These are phyloP conservation scores for Drosophila melanosoma DNA, from an alignment of 2,888 invertebrate genomes.

Conservation along the genomic window DNA sequence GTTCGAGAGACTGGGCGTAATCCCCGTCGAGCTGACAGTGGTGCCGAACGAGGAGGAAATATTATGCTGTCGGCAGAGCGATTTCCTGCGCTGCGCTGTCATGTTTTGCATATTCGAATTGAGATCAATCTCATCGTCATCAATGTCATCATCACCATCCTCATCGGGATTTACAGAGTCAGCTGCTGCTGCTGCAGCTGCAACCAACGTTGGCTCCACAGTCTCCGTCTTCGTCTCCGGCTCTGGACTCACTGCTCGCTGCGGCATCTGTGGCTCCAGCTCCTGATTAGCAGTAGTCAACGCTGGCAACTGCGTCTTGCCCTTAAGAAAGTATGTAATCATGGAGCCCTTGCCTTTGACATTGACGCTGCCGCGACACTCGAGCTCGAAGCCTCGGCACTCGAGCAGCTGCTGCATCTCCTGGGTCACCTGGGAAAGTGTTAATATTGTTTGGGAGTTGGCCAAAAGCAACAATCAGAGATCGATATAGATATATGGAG, in stretches of 20 bases:
- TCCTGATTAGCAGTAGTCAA: not conserved
- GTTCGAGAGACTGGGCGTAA: slow-evolving; percentile 83
- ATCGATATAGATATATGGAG: not conserved
- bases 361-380: slow-evolving; percentile 94
- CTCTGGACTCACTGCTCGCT: slow-evolving; percentile 3
- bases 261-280: slow-evolving; percentile 10
- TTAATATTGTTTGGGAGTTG: slow-evolving; percentile 34
- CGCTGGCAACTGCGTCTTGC: slow-evolving; percentile 60
- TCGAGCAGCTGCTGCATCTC: slow-evolving; percentile 93
- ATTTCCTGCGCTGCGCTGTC: slow-evolving; percentile 84
- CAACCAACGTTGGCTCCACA: not conserved
- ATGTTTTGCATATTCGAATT: slow-evolving; percentile 82
- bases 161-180: slow-evolving; percentile 24
- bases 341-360: slow-evolving; percentile 98
- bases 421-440: slow-evolving; percentile 90
- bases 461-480: not conserved
- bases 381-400: slow-evolving; percentile 91
- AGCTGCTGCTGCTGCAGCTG: not conserved
- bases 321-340: slow-evolving; percentile 92
- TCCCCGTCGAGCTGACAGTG: slow-evolving; percentile 80
- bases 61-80: slow-evolving; percentile 84
- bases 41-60: slow-evolving; percentile 84
- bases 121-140: slow-evolving; percentile 82
- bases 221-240: not conserved
- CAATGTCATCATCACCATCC: slow-evolving; percentile 72